Evolutionary conservation across 1,140 invertebrate genomes (phyloP).

Genomic region (Aphis craccivora): DNA sequence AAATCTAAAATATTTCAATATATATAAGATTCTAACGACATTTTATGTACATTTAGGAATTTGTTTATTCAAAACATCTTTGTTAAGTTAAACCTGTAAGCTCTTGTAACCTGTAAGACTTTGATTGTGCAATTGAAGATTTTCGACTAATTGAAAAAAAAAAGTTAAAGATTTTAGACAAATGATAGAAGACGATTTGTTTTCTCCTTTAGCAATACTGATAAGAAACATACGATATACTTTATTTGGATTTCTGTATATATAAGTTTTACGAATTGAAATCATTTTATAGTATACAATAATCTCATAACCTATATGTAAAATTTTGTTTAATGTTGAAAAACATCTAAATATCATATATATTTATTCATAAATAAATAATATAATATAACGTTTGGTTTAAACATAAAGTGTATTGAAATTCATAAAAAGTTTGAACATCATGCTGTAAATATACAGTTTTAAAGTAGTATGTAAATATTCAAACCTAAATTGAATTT

Average conservation of each 20-base stretch:
- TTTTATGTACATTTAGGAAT: background rate
- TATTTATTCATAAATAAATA: background rate
- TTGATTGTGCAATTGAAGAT: background rate
- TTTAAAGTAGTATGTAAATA: background rate
- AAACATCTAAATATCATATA: background rate
- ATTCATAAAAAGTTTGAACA: background rate
- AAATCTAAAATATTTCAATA: background rate
- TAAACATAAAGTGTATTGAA: too few species aligned
- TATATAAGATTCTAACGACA: background rate
- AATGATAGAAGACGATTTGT: conserved; percentile 1
- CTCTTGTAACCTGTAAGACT: background rate
- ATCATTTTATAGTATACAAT: background rate
- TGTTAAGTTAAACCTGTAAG: background rate
- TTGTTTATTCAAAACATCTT: background rate
- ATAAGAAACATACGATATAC: background rate
- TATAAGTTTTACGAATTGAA: background rate
- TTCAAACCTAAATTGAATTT: background rate
- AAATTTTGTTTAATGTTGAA: background rate
- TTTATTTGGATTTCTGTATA: background rate
- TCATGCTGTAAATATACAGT: background rate
- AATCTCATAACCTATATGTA: background rate
- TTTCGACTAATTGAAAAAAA: background rate
- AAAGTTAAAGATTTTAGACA: background rate
- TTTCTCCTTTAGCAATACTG: background rate
- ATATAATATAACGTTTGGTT: background rate